Evolutionary conservation across 2,797 vertebrate genomes (phyloP), one percentile per base, ranked within the genome.

Genomic region (Sebastes matsubarae): DNA sequence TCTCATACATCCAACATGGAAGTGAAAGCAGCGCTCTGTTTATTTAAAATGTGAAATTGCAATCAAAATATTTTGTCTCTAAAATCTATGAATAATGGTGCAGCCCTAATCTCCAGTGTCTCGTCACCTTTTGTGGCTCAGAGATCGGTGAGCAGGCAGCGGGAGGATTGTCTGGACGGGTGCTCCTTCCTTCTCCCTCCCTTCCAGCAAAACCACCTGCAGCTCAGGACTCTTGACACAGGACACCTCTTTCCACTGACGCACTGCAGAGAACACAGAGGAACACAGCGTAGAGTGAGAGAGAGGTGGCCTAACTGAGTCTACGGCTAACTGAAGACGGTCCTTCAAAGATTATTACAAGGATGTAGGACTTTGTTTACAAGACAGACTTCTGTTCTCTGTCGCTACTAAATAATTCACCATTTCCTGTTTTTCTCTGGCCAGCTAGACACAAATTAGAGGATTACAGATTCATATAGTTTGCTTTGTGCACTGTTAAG

Each of bases 111-210:
- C 57, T 34, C 8, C 1, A 14, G 25, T 7, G 20, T 64, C 50
- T 9, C 8, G 85, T 93, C 89, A 99, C 98, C 96, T 97, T 75
- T 93, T 95, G 65, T 98, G 98, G 93, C 94, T 97, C 73, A 99
- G 88, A 1, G 94, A 88, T 5, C 91, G 87, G 60, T 96, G 95
- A 57, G 92, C 91, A 22, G 97, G 96, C 9, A 97, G 91, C 0
- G 98, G 97, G 4, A 98, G 95, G 79, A 99, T 93, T 1, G 96
- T 95, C 73, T 97, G 96, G 1, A 92, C 1, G 7, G 86, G 84
- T 2, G 94, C 94, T 2, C 91, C 95, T 68, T 97, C 96, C 69
- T 93, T 96, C 85, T 97, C 96, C 57, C 89, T 95, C 1, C 94
- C 98, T 0, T 96, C 95, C 57, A 99, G 90, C 74, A 98, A 95